Percentiles rank a stretch among this genome's conserved stretches.
Evolutionary conservation across 2,888 invertebrate species (phyloP).

Genomic region (Muschampia plurimacula): DNA sequence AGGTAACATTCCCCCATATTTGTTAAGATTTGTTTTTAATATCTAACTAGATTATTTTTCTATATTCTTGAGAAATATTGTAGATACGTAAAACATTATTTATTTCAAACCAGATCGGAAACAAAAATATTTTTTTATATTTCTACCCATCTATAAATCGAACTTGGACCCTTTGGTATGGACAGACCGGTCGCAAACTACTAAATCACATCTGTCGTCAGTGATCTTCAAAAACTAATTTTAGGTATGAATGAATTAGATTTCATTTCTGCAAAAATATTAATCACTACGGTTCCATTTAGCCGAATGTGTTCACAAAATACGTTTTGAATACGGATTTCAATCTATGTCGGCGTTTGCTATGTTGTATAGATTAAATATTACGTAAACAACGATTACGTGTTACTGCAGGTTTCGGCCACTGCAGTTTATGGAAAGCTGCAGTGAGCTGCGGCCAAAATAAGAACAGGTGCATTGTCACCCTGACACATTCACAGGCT

Average conservation of each 20-base stretch:
- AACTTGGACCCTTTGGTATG: too few species aligned
- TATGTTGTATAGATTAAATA: background rate
- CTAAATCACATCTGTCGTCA: too few species aligned
- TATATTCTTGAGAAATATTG: too few species aligned
- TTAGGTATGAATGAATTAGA: background rate
- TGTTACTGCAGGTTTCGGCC: slow-evolving; percentile 11
- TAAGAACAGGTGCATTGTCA: slow-evolving; percentile 7
- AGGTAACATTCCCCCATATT: too few species aligned
- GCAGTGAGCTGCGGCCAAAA: slow-evolving; percentile 14
- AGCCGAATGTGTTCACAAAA: background rate
- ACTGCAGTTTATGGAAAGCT: slow-evolving; percentile 22
- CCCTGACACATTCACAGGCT: background rate
- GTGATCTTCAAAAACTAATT: too few species aligned
- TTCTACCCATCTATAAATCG: too few species aligned
- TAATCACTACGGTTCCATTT: background rate
- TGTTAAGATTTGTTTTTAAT: too few species aligned
- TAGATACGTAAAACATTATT: too few species aligned
- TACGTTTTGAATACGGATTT: background rate
- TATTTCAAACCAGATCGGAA: too few species aligned
- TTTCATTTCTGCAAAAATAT: background rate
- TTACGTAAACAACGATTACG: slow-evolving; percentile 18
- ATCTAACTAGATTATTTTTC: too few species aligned
- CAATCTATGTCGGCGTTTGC: background rate
- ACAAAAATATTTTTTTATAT: too few species aligned
- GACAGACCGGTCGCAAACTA: too few species aligned